Base-by-base conservation (phyloP, 2,888 invertebrate genomes). In the Corythucha ciliata region DNA sequence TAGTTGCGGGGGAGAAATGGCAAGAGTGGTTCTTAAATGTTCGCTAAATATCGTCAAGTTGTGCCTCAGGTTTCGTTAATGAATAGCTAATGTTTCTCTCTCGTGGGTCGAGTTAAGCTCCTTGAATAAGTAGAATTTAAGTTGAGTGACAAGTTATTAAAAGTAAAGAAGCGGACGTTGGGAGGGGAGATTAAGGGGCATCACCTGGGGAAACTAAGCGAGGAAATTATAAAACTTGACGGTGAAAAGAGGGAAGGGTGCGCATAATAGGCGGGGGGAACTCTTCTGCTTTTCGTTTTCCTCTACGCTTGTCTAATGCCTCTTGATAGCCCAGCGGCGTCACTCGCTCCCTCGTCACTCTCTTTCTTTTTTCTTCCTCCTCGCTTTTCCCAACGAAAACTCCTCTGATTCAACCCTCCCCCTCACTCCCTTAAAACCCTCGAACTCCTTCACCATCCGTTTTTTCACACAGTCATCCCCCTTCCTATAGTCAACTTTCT, bases 151-250 rank as follows among this genome's bases (percentile, higher is more conserved):
- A 33, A 33, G 33, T 33, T 33, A 33, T 33, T 33, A 33, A 33
- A 33, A 33, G 33, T 33, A 18, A 18, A 33, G 33, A 33, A n/a
- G n/a, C n/a, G n/a, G n/a, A n/a, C n/a, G n/a, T n/a, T n/a, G n/a
- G n/a, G n/a, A n/a, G n/a, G n/a, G n/a, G n/a, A 33, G 33, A 33
- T 33, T 33, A 33, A 33, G 33, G 4, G 33, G 33, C 33, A 33
- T 33, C 33, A 33, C 33, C 33, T 33, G 33, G 33, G 33, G 16
- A 14, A 33, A 33, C 33, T 33, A 18, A 33, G 33, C 33, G 34
- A 50, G 50, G 41, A 50, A 50, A 50, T 50, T 50, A 50, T 50
- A 50, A 50, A 50, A 50, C 39, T 52, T 47, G 24, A 41, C 41
- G 44, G 27, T 42, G 14, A n/a, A n/a, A n/a, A n/a, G n/a, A n/a